Evolutionary conservation across 2,888 invertebrate species (phyloP), one percentile per base, ranked within the genome.

Genomic region (Auanema sp.): DNA sequence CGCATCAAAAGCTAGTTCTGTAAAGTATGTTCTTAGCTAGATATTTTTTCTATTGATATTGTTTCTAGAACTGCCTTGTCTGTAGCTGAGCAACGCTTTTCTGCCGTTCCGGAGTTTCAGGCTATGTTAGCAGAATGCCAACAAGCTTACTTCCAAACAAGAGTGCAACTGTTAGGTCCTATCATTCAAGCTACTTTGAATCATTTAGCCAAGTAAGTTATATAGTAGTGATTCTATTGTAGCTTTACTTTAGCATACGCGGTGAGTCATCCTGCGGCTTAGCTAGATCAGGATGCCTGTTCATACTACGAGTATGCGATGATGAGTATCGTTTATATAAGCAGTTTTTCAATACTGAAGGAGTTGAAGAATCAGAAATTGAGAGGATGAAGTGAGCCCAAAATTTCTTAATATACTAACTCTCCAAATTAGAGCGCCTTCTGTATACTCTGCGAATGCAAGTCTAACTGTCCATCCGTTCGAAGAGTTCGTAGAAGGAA

Each of bases 301-400:
- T 96, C 83, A 88, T 95, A 42, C 89, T 96, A 42, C 92, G 95
- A 84, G 90, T 96, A 0, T 94, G 93, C 73, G 90, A 93, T 76
- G 97, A 98, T 85, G 97, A 98, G 84, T 90, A 92, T 79, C 90
- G 91, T 70, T 87, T 98, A 2, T 97, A 91, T 84, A 89, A 89
- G 71, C 93, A 95, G 84, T 95, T 96, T 85, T 97, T 97, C 83
- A 87, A 89, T 0, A 87, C 87, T 87, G 65, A 56, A 16, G 47
- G 21, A 47, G 47, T 18, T 47, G 21, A 47, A 33, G 33, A 33
- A 5, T 52, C 16, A 23, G 24, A 54, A 25, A n/a, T 40, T n/a
- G n/a, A 54, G n/a, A 24, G 16, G 11, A 16, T 8, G 24, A 24
- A 24, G 24, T 16, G 24, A 25, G 47, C 18, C 53, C n/a, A 24